Percentiles rank a stretch among this genome's conserved stretches.
phyloP scores from a whole-genome alignment of 2,113 vertebrate genomes.

The Equus przewalskii region DNA sequence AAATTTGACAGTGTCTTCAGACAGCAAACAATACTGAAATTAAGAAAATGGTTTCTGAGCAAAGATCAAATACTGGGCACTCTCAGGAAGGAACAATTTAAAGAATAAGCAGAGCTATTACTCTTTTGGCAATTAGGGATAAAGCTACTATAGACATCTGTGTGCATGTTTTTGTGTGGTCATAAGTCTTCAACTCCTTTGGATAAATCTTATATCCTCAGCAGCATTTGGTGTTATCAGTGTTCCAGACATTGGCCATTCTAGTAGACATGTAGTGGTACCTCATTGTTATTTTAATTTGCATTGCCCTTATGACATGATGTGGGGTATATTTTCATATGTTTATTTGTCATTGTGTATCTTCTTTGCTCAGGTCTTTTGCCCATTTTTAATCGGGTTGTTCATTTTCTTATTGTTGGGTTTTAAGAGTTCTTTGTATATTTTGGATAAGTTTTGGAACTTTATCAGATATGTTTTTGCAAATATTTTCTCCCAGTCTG shows the following conservation, averaged over 20 bases:
- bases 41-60: background rate
- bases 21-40: background rate
- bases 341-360: background rate
- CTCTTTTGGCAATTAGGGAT: background rate
- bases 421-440: background rate
- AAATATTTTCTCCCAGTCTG: background rate
- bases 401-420: background rate
- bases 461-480: background rate
- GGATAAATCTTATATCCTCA: background rate
- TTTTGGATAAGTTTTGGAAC: background rate
- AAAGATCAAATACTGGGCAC: background rate
- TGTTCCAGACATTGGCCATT: background rate
- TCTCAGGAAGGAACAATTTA: background rate
- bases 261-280: background rate
- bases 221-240: background rate
- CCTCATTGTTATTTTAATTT: background rate
- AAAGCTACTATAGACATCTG: background rate
- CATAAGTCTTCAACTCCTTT: background rate
- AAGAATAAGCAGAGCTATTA: background rate
- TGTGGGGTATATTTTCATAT: background rate
- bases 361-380: background rate
- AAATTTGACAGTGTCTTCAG: background rate
- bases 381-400: background rate
- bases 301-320: background rate
- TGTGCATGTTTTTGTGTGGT: background rate